These are phyloP conservation scores for Asteroscopus sphinx DNA, from an alignment of 2,888 invertebrate species.

Conservation along the genomic window DNA sequence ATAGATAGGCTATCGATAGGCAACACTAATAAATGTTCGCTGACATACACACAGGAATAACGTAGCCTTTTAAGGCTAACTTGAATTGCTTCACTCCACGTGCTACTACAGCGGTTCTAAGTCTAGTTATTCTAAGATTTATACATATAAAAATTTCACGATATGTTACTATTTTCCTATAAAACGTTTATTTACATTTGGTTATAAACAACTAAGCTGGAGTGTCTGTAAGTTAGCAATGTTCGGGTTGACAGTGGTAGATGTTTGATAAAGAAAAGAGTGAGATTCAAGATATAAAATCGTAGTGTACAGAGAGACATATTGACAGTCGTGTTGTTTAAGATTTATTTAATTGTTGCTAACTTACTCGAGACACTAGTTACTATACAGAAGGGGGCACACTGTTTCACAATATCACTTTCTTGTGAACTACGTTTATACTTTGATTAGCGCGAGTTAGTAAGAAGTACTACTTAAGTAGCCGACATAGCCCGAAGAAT, in stretches of 20 bases:
- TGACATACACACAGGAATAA: too few relatives aligned
- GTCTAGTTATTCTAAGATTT: too few relatives aligned
- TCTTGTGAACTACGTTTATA: neutral
- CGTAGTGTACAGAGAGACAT: slow-evolving; percentile 7
- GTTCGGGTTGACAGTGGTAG: neutral
- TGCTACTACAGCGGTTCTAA: too few relatives aligned
- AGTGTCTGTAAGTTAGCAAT: slow-evolving; percentile 56
- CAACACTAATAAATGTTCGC: too few relatives aligned
- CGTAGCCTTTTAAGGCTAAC: too few relatives aligned
- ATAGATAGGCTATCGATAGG: too few relatives aligned
- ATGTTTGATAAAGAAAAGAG: neutral
- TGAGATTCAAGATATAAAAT: slow-evolving; percentile 36
- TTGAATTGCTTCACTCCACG: too few relatives aligned
- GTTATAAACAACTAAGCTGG: slow-evolving; percentile 46
- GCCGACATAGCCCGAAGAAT: too few relatives aligned
- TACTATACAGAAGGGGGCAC: slow-evolving; percentile 33
- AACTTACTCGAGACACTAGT: slow-evolving; percentile 49
- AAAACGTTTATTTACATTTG: slow-evolving; percentile 59
- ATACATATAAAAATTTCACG: slow-evolving; percentile 58
- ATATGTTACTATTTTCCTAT: slow-evolving; percentile 59
- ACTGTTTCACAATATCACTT: slow-evolving; percentile 17
- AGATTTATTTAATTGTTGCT: slow-evolving; percentile 31
- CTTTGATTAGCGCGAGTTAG: neutral
- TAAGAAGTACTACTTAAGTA: too few relatives aligned
- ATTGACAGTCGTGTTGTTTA: slow-evolving; percentile 21